phyloP scores from a whole-genome alignment of 2,888 invertebrate species.

The Drosophila birchii region DNA sequence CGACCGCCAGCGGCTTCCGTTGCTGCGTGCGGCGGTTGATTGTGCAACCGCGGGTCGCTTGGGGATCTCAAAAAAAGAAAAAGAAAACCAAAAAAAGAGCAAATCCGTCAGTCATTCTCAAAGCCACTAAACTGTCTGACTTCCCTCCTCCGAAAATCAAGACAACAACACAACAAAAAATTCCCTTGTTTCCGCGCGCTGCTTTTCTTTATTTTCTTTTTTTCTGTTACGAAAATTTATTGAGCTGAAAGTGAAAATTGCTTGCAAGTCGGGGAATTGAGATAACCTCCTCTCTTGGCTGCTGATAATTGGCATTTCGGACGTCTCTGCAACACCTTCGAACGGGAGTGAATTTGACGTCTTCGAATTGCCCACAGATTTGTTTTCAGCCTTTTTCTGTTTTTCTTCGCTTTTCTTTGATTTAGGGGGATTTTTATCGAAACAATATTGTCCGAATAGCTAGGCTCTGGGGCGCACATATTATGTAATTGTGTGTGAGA shows the following conservation, averaged over 20 bases:
- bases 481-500: slow-evolving; percentile 40
- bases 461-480: slow-evolving; percentile 22
- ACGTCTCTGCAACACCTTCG: slow-evolving; percentile 63
- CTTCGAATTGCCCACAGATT: slow-evolving; percentile 42
- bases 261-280: slow-evolving; percentile 36
- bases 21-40: slow-evolving; percentile 50
- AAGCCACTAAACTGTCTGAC: slow-evolving; percentile 7
- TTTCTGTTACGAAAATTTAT: slow-evolving; percentile 65
- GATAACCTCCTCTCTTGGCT: slow-evolving; percentile 56
- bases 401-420: slow-evolving; percentile 35
- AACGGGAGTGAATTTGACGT: slow-evolving; percentile 32
- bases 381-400: slow-evolving; percentile 25
- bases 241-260: slow-evolving; percentile 80
- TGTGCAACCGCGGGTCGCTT: slow-evolving; percentile 51
- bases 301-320: slow-evolving; percentile 58
- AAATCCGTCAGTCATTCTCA: slow-evolving; percentile 45
- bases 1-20: slow-evolving; percentile 48
- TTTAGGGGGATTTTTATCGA: slow-evolving; percentile 70
- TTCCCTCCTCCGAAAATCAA: slow-evolving; percentile 15
- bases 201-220: slow-evolving; percentile 19
- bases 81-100: slow-evolving; percentile 2
- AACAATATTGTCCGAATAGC: slow-evolving; percentile 49
- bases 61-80: not conserved
- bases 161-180: slow-evolving; percentile 53
- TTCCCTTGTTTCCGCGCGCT: slow-evolving; percentile 56